phyloP scores from a whole-genome alignment of 2,888 invertebrate genomes.

The Megaustenia siamemsis region DNA sequence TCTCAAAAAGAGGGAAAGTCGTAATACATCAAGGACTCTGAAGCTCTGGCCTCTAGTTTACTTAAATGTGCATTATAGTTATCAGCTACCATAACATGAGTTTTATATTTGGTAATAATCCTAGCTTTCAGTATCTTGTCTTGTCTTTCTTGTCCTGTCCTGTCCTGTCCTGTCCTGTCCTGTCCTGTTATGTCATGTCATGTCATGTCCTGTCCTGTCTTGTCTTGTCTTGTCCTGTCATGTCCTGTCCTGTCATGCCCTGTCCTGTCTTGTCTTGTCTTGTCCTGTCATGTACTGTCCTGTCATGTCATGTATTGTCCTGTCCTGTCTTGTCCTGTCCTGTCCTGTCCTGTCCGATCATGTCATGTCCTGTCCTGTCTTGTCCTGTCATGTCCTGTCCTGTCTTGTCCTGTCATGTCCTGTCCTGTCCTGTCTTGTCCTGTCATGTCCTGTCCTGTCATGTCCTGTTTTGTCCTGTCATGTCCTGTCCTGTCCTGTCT shows the following conservation, averaged over 20 bases:
- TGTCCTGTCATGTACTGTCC: not conserved
- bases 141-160: too few species aligned
- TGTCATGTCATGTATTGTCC: not conserved
- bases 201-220: slow-evolving; percentile 50
- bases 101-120: too few species aligned
- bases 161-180: too few species aligned
- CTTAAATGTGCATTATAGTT: too few species aligned
- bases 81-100: too few species aligned
- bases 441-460: slow-evolving; percentile 50
- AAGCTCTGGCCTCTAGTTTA: too few species aligned
- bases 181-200: too few species aligned
- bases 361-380: slow-evolving; percentile 27
- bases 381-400: slow-evolving; percentile 47
- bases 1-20: too few species aligned
- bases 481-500: too few species aligned
- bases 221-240: slow-evolving; percentile 49
- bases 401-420: slow-evolving; percentile 51
- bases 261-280: slow-evolving; percentile 36
- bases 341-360: not conserved
- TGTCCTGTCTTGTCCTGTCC: not conserved
- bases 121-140: too few species aligned
- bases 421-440: slow-evolving; percentile 51
- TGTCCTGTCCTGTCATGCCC: slow-evolving; percentile 41
- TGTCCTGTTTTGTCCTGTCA: slow-evolving; percentile 48
- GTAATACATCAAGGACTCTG: too few species aligned